Percentiles rank a stretch among this genome's conserved stretches.
phyloP scores from a whole-genome alignment of 2,888 invertebrate species.

The Ariolimax columbianus region DNA sequence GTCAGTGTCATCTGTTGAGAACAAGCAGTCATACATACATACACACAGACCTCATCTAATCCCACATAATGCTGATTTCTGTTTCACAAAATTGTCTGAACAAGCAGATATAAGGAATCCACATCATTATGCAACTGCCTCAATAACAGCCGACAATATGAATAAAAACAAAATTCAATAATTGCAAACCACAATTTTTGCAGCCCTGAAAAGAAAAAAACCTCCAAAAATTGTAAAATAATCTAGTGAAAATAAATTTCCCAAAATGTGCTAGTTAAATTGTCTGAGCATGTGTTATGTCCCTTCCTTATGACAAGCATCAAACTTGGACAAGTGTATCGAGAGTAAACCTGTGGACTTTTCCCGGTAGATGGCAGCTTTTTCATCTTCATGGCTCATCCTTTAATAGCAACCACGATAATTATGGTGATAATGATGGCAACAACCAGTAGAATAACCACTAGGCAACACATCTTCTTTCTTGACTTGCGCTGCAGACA shows the following conservation, averaged over 20 bases:
- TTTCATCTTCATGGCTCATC: slow-evolving; percentile 37
- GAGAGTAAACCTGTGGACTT: not conserved
- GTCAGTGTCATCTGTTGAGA: too few relatives aligned
- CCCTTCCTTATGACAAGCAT: not conserved
- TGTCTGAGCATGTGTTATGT: not conserved
- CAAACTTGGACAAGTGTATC: not conserved
- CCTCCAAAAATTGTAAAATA: not conserved
- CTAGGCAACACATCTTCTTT: slow-evolving; percentile 74
- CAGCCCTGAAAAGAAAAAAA: not conserved
- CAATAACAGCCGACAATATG: not conserved
- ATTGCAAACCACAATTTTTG: not conserved
- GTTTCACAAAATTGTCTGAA: not conserved
- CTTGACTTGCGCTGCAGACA: slow-evolving; percentile 73
- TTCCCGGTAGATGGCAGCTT: not conserved
- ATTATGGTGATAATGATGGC: slow-evolving; percentile 69
- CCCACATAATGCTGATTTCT: not conserved
- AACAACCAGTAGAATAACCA: slow-evolving; percentile 69
- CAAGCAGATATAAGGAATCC: not conserved
- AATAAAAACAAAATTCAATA: not conserved
- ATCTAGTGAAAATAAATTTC: not conserved
- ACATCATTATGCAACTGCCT: not conserved
- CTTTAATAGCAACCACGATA: slow-evolving; percentile 62
- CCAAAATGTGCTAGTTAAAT: not conserved
- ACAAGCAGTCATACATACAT: not conserved
- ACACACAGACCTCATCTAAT: not conserved